phyloP scores from a whole-genome alignment of 2,888 invertebrate genomes.

The Noctua pronuba region DNA sequence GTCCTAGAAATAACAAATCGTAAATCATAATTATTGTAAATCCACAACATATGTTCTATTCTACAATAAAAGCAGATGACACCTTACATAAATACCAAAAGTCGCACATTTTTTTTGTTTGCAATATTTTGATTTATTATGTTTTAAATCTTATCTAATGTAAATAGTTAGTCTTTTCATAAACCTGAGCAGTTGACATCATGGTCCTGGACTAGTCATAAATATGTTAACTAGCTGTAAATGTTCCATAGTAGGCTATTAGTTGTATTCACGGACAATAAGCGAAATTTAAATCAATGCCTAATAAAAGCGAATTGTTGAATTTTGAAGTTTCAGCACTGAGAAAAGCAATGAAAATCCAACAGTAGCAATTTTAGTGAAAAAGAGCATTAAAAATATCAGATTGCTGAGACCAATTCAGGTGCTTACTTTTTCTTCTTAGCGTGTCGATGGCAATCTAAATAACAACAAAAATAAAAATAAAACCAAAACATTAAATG shows the following conservation, averaged over 20 bases:
- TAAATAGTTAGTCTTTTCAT: constrained; percentile 6
- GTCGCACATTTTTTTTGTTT: constrained; percentile 10
- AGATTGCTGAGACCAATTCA: not conserved
- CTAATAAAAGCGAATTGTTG: not conserved
- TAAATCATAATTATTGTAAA: constrained; percentile 12
- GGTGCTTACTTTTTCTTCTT: not conserved
- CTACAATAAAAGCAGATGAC: constrained; percentile 26
- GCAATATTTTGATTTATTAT: constrained; percentile 14
- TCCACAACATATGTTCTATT: not conserved
- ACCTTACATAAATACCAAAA: constrained; percentile 6
- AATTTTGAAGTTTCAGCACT: not conserved
- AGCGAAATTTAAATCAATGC: not conserved
- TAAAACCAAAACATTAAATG: no score
- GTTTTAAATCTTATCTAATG: constrained; percentile 16
- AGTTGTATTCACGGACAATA: not conserved
- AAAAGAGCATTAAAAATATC: not conserved
- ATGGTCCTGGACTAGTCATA: not conserved
- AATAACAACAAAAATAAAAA: not conserved
- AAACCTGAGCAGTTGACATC: not conserved
- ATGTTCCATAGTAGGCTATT: not conserved
- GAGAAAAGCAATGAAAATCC: not conserved
- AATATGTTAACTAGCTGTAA: not conserved
- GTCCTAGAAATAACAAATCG: constrained; percentile 22
- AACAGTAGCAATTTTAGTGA: not conserved
- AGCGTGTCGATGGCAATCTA: not conserved